Evolutionary conservation across 2,888 invertebrate species (phyloP), one percentile per base, ranked within the genome.

Genomic region (Aleiodes alternator): DNA sequence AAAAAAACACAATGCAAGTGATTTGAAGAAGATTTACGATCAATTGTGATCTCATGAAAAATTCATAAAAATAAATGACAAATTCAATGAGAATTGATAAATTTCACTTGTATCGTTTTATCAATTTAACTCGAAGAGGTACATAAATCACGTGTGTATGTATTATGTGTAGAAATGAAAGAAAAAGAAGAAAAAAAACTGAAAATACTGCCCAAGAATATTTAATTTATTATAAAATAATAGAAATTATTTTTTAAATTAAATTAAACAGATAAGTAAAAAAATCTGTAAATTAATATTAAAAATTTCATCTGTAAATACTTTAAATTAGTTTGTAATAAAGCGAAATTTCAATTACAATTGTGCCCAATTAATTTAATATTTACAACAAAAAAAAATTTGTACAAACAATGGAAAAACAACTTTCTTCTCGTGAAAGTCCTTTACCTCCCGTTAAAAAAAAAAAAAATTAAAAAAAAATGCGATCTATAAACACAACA

Each of bases 191-290:
- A 38, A 23, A 51, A 48, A 48, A 59, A 34, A 59, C 64, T 72
- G 14, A 48, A 14, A 34, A 43, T 64, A 64, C 64, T 64, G 64
- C 48, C 64, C 64, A 64, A 64, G 64, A 43, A 73, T 64, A 64
- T 51, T 64, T 78, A 80, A 82, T 81, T 82, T 81, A 82, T 81
- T 77, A 79, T 29, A 48, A 59, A 48, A 72, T 23, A 11, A 16
- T 61, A 55, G 51, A 53, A 55, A 23, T 23, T 23, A 23, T 23
- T 53, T 43, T 69, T 23, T 69, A 50, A 14, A 69, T 51, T 14
- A 11, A 43, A 43, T 43, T 43, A 6, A 43, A 43, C 43, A 43
- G 43, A 43, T 43, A 11, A 43, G 43, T 23, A 23, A 38, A 38
- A 38, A 38, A 43, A 43, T 43, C 43, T 43, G 43, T 43, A 9